Evolutionary conservation across 2,888 invertebrate genomes (phyloP), one percentile per base, ranked within the genome.

Genomic region (Stegophylla sp.): DNA sequence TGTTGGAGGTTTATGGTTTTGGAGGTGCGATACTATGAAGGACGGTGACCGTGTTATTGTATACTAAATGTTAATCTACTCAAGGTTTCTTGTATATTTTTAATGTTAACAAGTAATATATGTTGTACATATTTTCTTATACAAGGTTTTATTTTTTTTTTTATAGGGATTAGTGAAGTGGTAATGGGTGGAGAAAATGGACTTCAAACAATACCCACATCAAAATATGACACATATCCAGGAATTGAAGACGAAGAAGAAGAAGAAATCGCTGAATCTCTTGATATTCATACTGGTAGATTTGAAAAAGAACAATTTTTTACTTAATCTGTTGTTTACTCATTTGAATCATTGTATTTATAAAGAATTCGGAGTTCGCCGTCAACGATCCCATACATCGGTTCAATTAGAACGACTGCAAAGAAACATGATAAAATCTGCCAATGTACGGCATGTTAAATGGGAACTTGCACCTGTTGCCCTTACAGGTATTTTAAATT

Each of bases 1-100:
- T 96, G 75, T 90, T 98, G 83, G 98, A 98, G 88, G 97, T 97
- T 48, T 97, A 96, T 87, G 97, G 96, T 83, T 97, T 98, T 88
- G 84, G 84, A 45, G 83, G 83, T 82, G 82, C 79, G 28, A 63
- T 79, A n/a, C 53, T 79, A 23, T 79, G 61, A 71, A 59, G 79
- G 69, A 34, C 63, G 79, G 77, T 28, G 67, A n/a, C 28, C 26
- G 41, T 71, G 41, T 71, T 34, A 41, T 79, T 79, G 45, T 79
- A 71, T 61, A 41, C 20, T 69, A 41, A 79, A 71, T 23, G 61
- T 41, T 77, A 20, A 61, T 71, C 48, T 77, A 77, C 67, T 77
- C 45, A 59, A 77, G 77, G 77, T 77, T 77, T 69, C 3, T 77
- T 69, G 28, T 59, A 20, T 20, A 56, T 15, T 63, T 48, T 45